phyloP scores from a whole-genome alignment of 2,113 vertebrate species.

The Dicentrarchus labrax region DNA sequence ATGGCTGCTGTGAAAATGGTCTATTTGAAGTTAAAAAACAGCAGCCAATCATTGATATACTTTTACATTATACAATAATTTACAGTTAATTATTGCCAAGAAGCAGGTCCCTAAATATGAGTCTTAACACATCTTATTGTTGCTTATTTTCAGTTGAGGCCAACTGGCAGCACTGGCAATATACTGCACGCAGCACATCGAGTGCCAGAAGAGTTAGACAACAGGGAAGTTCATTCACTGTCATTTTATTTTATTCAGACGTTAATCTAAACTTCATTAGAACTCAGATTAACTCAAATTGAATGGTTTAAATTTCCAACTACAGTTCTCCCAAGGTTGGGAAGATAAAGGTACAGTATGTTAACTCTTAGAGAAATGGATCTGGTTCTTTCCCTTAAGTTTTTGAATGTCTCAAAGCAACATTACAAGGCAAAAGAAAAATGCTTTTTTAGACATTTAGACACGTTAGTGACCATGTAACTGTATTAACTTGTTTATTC shows the following conservation, averaged over 20 bases:
- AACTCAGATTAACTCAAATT: slow-evolving; percentile 1
- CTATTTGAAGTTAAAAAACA: too few species aligned
- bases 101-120: too few species aligned
- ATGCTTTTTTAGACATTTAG: neutral
- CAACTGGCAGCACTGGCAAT: neutral
- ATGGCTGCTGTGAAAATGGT: too few species aligned
- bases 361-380: neutral
- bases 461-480: neutral
- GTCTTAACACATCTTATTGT: too few species aligned
- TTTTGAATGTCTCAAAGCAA: slow-evolving; percentile 10
- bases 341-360: neutral
- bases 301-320: neutral
- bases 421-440: neutral
- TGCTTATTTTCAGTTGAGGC: neutral
- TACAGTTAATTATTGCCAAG: too few species aligned
- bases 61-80: too few species aligned
- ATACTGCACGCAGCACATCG: neutral
- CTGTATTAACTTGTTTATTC: neutral
- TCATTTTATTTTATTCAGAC: slow-evolving; percentile 26
- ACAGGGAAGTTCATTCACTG: neutral
- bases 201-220: neutral
- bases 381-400: slow-evolving; percentile 5
- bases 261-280: slow-evolving; percentile 6
- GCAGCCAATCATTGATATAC: too few species aligned
- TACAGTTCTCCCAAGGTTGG: neutral